phyloP scores from a whole-genome alignment of 1,140 invertebrate species.

The Dendrolimus punctatus region DNA sequence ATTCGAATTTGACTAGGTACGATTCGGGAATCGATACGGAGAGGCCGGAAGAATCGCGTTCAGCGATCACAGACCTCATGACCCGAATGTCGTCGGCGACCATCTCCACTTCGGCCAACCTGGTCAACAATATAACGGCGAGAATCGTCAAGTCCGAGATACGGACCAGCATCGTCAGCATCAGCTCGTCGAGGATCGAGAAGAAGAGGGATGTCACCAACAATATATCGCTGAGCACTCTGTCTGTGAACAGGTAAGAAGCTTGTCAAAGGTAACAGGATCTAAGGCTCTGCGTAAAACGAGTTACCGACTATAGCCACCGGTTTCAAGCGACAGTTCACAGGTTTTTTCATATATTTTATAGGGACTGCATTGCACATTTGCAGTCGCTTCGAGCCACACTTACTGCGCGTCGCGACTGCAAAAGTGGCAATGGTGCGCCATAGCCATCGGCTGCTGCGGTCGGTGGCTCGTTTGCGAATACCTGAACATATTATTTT shows the following conservation, averaged over 20 bases:
- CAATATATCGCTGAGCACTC: slow-evolving; percentile 58
- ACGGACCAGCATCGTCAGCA: slow-evolving; percentile 61
- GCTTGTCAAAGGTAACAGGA: no score
- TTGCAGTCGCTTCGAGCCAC: no score
- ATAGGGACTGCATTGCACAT: no score
- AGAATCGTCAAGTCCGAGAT: slow-evolving; percentile 54
- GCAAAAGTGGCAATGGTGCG: no score
- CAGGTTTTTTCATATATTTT: no score
- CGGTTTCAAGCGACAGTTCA: no score
- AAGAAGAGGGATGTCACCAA: slow-evolving; percentile 43
- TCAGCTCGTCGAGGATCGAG: slow-evolving; percentile 58
- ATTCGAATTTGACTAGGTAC: slow-evolving; percentile 16
- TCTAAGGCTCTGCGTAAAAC: no score
- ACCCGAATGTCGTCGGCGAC: slow-evolving; percentile 52
- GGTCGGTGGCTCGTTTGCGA: no score
- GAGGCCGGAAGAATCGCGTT: slow-evolving; percentile 34
- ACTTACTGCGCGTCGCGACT: no score
- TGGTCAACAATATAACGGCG: slow-evolving; percentile 47
- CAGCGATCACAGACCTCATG: slow-evolving; percentile 51
- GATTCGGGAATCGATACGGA: slow-evolving; percentile 43
- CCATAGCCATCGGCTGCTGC: no score
- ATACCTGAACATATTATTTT: no score
- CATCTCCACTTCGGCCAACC: slow-evolving; percentile 39
- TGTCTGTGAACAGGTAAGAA: slow-evolving; percentile 50
- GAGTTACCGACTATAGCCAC: no score